These are phyloP conservation scores for Chlorops oryzae DNA, from an alignment of 1,140 invertebrate genomes.

Conservation along the genomic window DNA sequence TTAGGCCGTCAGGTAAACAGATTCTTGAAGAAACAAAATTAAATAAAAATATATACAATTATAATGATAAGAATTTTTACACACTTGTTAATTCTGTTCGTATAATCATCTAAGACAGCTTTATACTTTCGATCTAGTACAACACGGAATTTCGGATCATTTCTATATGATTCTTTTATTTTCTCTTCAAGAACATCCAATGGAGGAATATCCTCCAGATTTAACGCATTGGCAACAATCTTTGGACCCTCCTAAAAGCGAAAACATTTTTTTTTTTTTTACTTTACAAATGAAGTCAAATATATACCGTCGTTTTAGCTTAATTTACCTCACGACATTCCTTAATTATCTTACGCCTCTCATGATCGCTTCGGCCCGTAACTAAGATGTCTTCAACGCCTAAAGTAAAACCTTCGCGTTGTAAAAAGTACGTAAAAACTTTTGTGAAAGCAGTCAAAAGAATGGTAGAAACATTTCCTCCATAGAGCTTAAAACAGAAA, in stretches of 20 bases:
- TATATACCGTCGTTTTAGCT: too few species aligned
- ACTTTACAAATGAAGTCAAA: too few species aligned
- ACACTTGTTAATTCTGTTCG: slow-evolving; percentile 84
- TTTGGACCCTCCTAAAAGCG: too few species aligned
- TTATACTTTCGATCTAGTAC: slow-evolving; percentile 85
- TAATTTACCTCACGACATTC: slow-evolving; percentile 56
- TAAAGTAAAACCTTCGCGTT: slow-evolving; percentile 87
- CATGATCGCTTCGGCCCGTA: slow-evolving; percentile 61
- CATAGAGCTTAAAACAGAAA: slow-evolving; percentile 67
- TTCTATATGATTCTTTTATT: slow-evolving; percentile 64
- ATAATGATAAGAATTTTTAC: slow-evolving; percentile 1
- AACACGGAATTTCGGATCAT: slow-evolving; percentile 70
- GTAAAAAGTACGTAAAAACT: slow-evolving; percentile 85
- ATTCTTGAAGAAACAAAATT: slow-evolving; percentile 31
- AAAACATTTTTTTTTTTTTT: too few species aligned
- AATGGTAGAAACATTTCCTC: slow-evolving; percentile 71
- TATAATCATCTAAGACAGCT: slow-evolving; percentile 68
- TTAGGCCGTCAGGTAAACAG: slow-evolving; percentile 75
- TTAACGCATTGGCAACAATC: slow-evolving; percentile 66
- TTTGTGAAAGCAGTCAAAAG: slow-evolving; percentile 86
- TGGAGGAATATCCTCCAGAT: slow-evolving; percentile 51
- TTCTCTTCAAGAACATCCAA: slow-evolving; percentile 58
- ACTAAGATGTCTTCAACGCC: slow-evolving; percentile 94
- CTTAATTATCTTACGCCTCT: slow-evolving; percentile 65
- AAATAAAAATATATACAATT: background rate